Evolutionary conservation across 2,888 invertebrate species (phyloP), one percentile per base, ranked within the genome.

Genomic region (Lottia gigantea): DNA sequence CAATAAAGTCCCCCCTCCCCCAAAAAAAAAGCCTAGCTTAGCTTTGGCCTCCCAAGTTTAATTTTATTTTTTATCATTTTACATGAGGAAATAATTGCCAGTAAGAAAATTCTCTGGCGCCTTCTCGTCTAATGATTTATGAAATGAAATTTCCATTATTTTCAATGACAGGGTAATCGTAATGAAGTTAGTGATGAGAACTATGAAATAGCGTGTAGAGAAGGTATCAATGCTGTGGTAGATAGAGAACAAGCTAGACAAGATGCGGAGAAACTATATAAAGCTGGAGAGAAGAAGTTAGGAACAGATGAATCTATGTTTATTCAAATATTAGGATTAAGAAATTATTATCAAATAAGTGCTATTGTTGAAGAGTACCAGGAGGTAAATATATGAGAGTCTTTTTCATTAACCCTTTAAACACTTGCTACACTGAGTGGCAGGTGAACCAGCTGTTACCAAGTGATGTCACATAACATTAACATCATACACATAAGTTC

Each of bases 271-370:
- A 83, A 82, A 72, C 80, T 86, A 47, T 83, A 76, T 70, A 71
- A 79, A 46, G 87, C 94, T 3, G 95, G 91, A n/a, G 90, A 80
- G 70, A 83, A 83, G 68, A 81, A 81, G 71, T 63, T 81, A 8
- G 87, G 87, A 8, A 87, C 87, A 8, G 86, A 87, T 75, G 87
- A 87, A 77, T 82, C 86, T 7, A 78, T 78, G 11, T 86, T 97
- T 90, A 95, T 95, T 88, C 92, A 67, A 19, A 75, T 77, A 93
- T 77, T 97, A 64, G 94, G 94, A 80, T 69, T 83, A 8, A 73
- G 86, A 64, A 78, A 85, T 76, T 75, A 80, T 71, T 85, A 80
- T 71, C 86, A 86, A 72, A 76, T 85, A 67, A 77, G 82, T 61
- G 85, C 86, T 8, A 85, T 84, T 4, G 84, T 85, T 76, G 84